A percentile compares a stretch with the other conserved stretches of the same genome.
phyloP scores from a whole-genome alignment of 2,888 invertebrate genomes.

The Acleris sparsana region DNA sequence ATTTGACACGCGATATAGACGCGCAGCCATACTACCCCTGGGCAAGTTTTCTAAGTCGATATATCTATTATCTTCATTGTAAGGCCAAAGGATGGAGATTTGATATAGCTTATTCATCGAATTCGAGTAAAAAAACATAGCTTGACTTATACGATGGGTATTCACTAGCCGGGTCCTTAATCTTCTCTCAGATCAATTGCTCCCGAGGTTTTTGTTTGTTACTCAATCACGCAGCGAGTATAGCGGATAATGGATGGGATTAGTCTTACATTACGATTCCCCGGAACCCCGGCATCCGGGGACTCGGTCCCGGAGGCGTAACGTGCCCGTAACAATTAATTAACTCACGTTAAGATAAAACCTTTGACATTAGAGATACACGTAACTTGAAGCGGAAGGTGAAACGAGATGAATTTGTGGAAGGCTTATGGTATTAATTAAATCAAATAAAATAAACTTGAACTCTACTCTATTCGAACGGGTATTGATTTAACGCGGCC shows the following conservation, averaged over 20 bases:
- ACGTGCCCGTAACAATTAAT: conserved; percentile 18
- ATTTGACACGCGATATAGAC: too few relatives aligned
- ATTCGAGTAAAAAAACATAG: background rate
- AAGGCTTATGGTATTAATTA: too few relatives aligned
- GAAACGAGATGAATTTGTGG: too few relatives aligned
- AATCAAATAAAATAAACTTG: too few relatives aligned
- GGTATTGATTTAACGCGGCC: too few relatives aligned
- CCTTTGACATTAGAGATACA: background rate
- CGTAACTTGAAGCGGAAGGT: too few relatives aligned
- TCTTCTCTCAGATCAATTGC: conserved; percentile 24
- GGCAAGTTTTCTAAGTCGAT: too few relatives aligned
- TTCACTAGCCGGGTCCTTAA: conserved; percentile 15
- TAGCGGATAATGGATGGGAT: conserved; percentile 31
- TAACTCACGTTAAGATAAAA: conserved; percentile 12
- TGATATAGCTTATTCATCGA: background rate
- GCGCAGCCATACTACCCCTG: too few relatives aligned
- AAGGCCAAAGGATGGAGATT: too few relatives aligned
- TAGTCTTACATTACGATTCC: conserved; percentile 16
- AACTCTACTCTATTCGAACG: too few relatives aligned
- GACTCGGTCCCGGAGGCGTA: conserved; percentile 1
- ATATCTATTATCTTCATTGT: too few relatives aligned
- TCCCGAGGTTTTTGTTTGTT: conserved; percentile 26
- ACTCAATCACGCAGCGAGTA: conserved; percentile 22
- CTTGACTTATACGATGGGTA: background rate
- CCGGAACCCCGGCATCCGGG: conserved; percentile 1